Base-by-base conservation (phyloP, 2,113 vertebrate genomes). In the Elephas maximus region DNA sequence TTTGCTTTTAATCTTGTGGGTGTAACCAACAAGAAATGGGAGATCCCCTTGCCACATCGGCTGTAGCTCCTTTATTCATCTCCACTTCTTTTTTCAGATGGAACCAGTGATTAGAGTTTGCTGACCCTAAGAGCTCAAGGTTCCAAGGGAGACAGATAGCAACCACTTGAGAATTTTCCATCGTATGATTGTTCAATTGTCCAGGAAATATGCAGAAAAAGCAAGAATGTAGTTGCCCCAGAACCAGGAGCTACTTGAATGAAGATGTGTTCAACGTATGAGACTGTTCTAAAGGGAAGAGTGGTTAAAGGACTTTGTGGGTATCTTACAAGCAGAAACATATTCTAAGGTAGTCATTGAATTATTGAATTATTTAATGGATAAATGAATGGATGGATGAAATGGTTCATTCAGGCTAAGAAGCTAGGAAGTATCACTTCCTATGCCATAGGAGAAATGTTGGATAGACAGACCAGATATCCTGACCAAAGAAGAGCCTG, bases 191-290 rank as follows among this genome's bases (percentile, higher is more conserved):
- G 44, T 62, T 57, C 20, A 73, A 86, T 78, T 57, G n/a, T 90
- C 81, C 86, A 78, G 53, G 45, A 96, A 90, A 73, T 67, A 63
- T 23, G 62, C 41, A 86, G 62, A 88, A 87, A 82, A 86, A 86
- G 20, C 28, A 78, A 74, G 53, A 94, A 86, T 85, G 48, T 77
- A 82, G 41, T 30, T 44, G 51, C 90, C 24, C 30, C 33, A 82
- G 41, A 85, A 60, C 23, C 44, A 94, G 51, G 85, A 78, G 24
- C 14, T 71, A 71, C 87, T 48, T 79, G 85, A 86, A 87, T 82
- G 71, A 60, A 2, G 24, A 26, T 67, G 91, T 89, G 15, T 65
- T 60, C 44, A 92, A 69, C 41, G 6, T 6, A 45, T 41, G 37
- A 92, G 26, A 88, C 78, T 41, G 11, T 18, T 88, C 63, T 30